Evolutionary conservation across 2,113 vertebrate genomes (phyloP).

Genomic region (Poecile atricapillus): DNA sequence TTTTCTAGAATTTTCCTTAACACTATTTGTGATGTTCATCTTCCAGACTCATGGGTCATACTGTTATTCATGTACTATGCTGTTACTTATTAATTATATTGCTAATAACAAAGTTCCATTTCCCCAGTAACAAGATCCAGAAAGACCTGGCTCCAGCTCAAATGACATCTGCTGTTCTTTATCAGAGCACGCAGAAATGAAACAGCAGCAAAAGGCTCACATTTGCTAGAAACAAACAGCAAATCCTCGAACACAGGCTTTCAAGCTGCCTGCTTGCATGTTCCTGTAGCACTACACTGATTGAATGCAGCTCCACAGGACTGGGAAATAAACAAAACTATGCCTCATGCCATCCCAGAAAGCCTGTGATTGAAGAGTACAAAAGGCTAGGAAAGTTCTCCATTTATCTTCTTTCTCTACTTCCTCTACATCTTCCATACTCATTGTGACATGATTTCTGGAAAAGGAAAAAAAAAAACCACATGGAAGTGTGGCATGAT

Average conservation of each 20-base stretch:
- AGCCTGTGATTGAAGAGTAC: background rate
- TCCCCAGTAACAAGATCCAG: conserved; percentile 42
- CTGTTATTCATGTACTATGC: background rate
- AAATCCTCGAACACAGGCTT: background rate
- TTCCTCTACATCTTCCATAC: background rate
- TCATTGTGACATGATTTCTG: background rate
- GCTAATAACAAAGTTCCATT: conserved; percentile 43
- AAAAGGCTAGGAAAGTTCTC: background rate
- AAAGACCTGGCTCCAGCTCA: conserved; percentile 33
- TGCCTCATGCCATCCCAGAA: background rate
- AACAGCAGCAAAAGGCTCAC: background rate
- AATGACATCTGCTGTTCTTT: conserved; percentile 42
- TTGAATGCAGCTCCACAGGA: background rate
- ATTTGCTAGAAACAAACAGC: conserved; percentile 5
- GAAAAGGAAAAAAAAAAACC: background rate
- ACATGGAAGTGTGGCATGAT: background rate
- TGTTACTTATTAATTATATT: conserved; percentile 57
- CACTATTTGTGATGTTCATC: background rate
- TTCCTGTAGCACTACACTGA: background rate
- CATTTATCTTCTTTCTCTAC: background rate
- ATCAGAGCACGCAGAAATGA: background rate
- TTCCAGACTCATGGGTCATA: background rate
- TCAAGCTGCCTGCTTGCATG: background rate
- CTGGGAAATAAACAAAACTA: background rate
- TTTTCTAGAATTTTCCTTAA: background rate